Evolutionary conservation across 2,797 vertebrate species (phyloP).

Genomic region (Bovichtus diacanthus): DNA sequence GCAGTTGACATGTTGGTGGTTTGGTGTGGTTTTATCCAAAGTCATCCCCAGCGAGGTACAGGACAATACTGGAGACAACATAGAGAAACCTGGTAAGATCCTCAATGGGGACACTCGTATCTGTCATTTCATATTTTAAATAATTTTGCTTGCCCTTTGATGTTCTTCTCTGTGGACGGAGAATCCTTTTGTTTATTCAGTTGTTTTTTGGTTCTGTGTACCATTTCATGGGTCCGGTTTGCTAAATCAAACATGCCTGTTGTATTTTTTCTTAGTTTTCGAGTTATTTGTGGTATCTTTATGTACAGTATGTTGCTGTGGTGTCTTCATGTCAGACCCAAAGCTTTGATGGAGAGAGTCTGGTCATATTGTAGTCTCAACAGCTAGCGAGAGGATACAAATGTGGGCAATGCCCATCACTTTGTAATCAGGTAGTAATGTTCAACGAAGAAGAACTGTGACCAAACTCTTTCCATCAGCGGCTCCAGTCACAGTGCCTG

Average conservation of each 20-base stretch:
- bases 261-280: conserved; percentile 10
- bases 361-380: conserved; percentile 38
- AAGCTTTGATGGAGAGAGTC: conserved; percentile 64
- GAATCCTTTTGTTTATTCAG: conserved; percentile 31
- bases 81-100: conserved; percentile 87
- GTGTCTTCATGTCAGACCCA: conserved; percentile 50
- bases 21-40: conserved; percentile 87
- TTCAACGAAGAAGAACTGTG: not conserved
- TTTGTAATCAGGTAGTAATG: not conserved
- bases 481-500: conserved; percentile 39
- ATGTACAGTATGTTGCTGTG: conserved; percentile 47
- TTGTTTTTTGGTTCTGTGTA: conserved; percentile 48
- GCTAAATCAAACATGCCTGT: conserved; percentile 46
- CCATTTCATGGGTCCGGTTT: conserved; percentile 53
- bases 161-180: conserved; percentile 44
- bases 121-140: conserved; percentile 65
- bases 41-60: conserved; percentile 87
- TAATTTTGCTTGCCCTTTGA: conserved; percentile 67
- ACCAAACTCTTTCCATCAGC: conserved; percentile 68
- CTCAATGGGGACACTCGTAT: conserved; percentile 48
- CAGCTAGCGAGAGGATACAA: not conserved
- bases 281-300: conserved; percentile 31
- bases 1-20: conserved; percentile 77
- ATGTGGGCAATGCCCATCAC: not conserved
- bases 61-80: conserved; percentile 85